Percentiles rank a stretch among this genome's conserved stretches.
Evolutionary conservation across 2,113 vertebrate genomes (phyloP).

Genomic region (Antigone vipio): DNA sequence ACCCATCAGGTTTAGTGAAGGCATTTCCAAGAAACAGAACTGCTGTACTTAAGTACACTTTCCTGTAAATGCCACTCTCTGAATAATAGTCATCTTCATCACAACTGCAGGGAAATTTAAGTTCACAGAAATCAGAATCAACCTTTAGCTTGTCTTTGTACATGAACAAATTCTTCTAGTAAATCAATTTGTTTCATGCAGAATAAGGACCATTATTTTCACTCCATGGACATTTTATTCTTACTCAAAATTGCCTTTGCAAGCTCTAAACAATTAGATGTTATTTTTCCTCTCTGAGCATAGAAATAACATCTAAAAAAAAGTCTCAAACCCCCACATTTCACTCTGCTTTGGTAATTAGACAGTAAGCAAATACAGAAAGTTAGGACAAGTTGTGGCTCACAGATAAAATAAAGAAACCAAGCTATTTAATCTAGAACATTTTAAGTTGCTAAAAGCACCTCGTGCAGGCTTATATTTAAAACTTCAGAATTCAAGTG

Average conservation of each 20-base stretch:
- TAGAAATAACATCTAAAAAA: background rate
- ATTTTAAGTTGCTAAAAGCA: background rate
- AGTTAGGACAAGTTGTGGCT: background rate
- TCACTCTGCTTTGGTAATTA: background rate
- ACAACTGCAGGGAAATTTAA: background rate
- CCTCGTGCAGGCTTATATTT: fast-evolving
- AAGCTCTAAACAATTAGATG: background rate
- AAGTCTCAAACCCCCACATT: background rate
- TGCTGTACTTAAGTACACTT: background rate
- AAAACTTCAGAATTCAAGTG: background rate
- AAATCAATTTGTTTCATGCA: background rate
- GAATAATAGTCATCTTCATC: background rate
- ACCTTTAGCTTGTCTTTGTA: background rate
- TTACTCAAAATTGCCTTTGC: background rate
- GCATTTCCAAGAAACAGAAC: background rate
- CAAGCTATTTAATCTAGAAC: background rate
- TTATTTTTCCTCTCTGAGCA: background rate
- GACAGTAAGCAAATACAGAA: background rate
- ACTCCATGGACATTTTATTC: background rate
- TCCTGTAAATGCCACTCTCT: background rate
- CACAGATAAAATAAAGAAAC: background rate
- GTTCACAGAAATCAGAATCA: background rate
- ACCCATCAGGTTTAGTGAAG: background rate
- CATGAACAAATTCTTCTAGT: background rate
- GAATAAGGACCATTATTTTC: background rate